phyloP scores from a whole-genome alignment of 2,888 invertebrate species.

The Aspidapion aeneum region DNA sequence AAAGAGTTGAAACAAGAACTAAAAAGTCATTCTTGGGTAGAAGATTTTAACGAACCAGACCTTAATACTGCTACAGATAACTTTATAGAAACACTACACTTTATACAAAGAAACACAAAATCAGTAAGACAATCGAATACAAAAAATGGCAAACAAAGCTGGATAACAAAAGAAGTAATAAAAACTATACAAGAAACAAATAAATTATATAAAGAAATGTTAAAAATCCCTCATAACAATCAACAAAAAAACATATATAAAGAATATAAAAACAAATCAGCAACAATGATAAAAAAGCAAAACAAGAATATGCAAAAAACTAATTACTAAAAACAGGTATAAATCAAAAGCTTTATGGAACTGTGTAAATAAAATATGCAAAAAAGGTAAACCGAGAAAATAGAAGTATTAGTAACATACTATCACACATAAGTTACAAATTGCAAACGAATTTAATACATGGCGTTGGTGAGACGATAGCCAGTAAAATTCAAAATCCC shows the following conservation, averaged over 20 bases:
- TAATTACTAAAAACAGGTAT: not conserved
- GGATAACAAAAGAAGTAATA: slow-evolving; percentile 1
- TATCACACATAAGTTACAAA: not conserved
- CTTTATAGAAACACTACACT: no score
- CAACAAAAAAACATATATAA: not conserved
- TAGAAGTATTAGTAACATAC: not conserved
- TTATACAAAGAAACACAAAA: not conserved
- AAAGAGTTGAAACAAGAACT: not conserved
- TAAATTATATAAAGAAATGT: not conserved
- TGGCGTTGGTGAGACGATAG: not conserved
- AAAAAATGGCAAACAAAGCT: slow-evolving; percentile 1
- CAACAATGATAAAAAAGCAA: slow-evolving; percentile 3
- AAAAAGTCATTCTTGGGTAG: not conserved
- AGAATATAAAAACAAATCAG: not conserved
- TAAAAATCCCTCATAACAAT: not conserved
- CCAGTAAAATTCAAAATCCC: not conserved
- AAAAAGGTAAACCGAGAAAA: not conserved
- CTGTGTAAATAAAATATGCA: not conserved
- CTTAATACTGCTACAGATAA: no score
- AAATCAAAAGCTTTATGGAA: not conserved
- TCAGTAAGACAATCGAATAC: not conserved
- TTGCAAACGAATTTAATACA: not conserved
- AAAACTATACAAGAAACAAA: not conserved
- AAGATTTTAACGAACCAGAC: not conserved
- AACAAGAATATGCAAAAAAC: not conserved